phyloP scores from a whole-genome alignment of 37 sponge, comb jelly and placozoan genomes.

The Chondrosia reniformis region DNA sequence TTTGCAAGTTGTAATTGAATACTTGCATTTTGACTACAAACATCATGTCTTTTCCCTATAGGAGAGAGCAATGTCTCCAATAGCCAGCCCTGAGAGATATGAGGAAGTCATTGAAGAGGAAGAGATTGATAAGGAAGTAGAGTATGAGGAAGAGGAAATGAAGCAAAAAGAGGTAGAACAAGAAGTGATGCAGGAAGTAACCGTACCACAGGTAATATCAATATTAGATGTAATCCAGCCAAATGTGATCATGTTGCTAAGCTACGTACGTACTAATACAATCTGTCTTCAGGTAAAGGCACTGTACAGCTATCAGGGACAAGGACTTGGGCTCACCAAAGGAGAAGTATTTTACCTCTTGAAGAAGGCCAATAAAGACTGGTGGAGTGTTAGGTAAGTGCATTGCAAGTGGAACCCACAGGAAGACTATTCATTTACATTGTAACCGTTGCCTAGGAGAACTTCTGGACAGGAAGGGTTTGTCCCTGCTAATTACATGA shows the following conservation, averaged over 20 bases:
- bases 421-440: neutral
- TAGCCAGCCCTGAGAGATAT: constrained; percentile 13
- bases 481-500: constrained; percentile 88
- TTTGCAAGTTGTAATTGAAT: neutral
- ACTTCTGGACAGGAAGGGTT: constrained; percentile 86
- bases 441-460: constrained; percentile 16
- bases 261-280: too few species aligned
- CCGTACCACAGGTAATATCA: constrained; percentile 31
- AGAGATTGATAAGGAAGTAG: constrained; percentile 55
- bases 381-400: constrained; percentile 85
- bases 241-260: too few species aligned
- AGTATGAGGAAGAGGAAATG: constrained; percentile 76
- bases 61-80: constrained; percentile 10
- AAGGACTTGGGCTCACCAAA: constrained; percentile 81
- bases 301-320: constrained; percentile 71
- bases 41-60: neutral
- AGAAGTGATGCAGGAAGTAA: constrained; percentile 70
- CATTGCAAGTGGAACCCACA: neutral
- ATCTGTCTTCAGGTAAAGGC: constrained; percentile 52
- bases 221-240: too few species aligned
- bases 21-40: neutral
- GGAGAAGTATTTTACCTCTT: constrained; percentile 83
- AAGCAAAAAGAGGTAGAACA: constrained; percentile 63
- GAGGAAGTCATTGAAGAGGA: constrained; percentile 61
- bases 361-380: constrained; percentile 81